phyloP scores from a whole-genome alignment of 2,113 vertebrate genomes.

The Holacanthus passer region DNA sequence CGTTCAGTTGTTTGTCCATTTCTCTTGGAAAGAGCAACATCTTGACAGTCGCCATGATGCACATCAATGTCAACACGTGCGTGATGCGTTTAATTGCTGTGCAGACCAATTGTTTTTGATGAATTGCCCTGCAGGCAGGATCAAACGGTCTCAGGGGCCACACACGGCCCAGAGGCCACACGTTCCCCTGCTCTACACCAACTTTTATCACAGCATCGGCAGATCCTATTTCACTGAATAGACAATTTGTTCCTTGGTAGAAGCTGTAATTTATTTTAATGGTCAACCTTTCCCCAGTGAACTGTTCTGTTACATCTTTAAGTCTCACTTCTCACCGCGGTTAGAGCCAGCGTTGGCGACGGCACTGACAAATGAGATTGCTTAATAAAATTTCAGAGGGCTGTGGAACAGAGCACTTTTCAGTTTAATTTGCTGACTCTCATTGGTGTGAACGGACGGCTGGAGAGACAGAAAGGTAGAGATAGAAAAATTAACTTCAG shows the following conservation, averaged over 20 bases:
- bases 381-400: conserved; percentile 41
- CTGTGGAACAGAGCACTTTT: conserved; percentile 30
- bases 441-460: not conserved
- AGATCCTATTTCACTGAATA: conserved; percentile 27
- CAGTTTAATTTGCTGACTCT: conserved; percentile 33
- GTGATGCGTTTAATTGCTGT: too few relatives aligned
- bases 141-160: too few relatives aligned
- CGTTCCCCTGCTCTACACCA: too few relatives aligned
- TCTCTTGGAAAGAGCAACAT: too few relatives aligned
- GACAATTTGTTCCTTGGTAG: conserved; percentile 35
- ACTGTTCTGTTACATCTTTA: not conserved
- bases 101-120: too few relatives aligned
- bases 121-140: too few relatives aligned
- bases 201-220: not conserved
- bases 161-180: too few relatives aligned
- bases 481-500: not conserved
- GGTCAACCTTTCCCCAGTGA: conserved; percentile 30
- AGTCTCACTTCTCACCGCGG: conserved; percentile 23
- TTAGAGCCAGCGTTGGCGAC: not conserved
- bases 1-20: too few relatives aligned
- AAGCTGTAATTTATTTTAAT: conserved; percentile 31
- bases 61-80: too few relatives aligned
- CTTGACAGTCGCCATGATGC: too few relatives aligned
- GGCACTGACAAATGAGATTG: conserved; percentile 41
- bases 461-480: not conserved